Evolutionary conservation across 2,113 vertebrate genomes (phyloP), one percentile per base, ranked within the genome.

Genomic region (Hippocampus barbouri): DNA sequence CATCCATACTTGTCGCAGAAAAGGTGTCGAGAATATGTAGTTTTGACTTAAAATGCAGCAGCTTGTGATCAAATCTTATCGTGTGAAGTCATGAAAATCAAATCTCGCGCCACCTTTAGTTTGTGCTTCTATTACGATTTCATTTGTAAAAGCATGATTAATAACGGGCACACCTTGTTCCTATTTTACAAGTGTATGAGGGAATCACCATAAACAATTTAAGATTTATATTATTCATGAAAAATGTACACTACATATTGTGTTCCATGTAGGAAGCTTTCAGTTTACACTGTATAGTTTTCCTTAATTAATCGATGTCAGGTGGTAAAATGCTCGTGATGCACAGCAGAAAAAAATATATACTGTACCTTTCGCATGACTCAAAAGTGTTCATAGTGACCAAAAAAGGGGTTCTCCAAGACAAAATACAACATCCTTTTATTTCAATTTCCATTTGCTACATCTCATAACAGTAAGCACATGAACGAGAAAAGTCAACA

Each of bases 391-490:
- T 47, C 45, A 83, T 78, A 78, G 61, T 69, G 53, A 45, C 14
- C 25, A 45, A 38, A 60, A 30, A 60, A 16, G 14, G 2, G 15
- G 34, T 25, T 25, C 77, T 66, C 81, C 62, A 49, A 78, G 70
- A 80, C 81, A 85, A 89, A 86, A 86, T 85, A 86, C 86, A 85
- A 79, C 34, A 79, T 88, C 82, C 83, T 83, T 84, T 82, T 86
- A 86, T 88, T 81, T 78, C 70, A 76, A 76, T 79, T 82, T 84
- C 83, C 75, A 83, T 84, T 86, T 87, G 79, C 85, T 87, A 91
- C 83, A 87, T 83, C 82, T 85, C 83, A 83, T 86, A 27, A 90
- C 86, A 90, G 83, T 86, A 84, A 87, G 82, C 83, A 85, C 86
- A 88, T 68, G 76, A 88, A 87, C 71, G 43, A 87, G 71, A 88